These are phyloP conservation scores for Lepus oiostolus DNA, from an alignment of 2,797 vertebrate genomes.

Conservation along the genomic window DNA sequence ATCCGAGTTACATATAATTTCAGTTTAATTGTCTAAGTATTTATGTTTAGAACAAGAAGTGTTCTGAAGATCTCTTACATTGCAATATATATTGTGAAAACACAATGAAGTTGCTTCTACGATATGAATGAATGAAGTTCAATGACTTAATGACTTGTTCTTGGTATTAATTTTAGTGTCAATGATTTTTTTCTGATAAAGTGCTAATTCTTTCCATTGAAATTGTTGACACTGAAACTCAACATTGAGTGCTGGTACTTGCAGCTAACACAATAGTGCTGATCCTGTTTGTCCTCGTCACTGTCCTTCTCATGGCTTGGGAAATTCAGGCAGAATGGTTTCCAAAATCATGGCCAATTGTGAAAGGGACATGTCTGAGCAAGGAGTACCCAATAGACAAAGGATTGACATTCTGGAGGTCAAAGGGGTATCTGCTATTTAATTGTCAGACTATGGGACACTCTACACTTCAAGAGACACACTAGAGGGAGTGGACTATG, in stretches of 20 bases:
- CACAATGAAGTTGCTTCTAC: background rate
- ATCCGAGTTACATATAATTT: background rate
- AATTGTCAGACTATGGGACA: background rate
- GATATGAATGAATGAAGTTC: background rate
- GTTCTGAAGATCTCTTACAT: background rate
- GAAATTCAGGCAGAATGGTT: background rate
- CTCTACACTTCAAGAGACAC: background rate
- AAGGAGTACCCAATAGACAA: background rate
- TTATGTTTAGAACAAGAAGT: background rate
- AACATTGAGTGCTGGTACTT: background rate
- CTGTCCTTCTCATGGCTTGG: background rate
- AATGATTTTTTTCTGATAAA: background rate
- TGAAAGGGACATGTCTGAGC: background rate
- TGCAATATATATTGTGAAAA: background rate
- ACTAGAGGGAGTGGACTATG: background rate
- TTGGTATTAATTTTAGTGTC: background rate
- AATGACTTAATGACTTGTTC: background rate
- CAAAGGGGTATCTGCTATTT: background rate
- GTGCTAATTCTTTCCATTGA: background rate
- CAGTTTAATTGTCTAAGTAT: background rate
- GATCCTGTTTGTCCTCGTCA: background rate
- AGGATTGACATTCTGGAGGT: background rate
- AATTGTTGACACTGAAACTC: background rate
- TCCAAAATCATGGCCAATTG: background rate
- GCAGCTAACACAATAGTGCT: background rate